Conservation (phyloP, 1,140 invertebrate genomes). For the Oryzaephilus surinamensis region DNA sequence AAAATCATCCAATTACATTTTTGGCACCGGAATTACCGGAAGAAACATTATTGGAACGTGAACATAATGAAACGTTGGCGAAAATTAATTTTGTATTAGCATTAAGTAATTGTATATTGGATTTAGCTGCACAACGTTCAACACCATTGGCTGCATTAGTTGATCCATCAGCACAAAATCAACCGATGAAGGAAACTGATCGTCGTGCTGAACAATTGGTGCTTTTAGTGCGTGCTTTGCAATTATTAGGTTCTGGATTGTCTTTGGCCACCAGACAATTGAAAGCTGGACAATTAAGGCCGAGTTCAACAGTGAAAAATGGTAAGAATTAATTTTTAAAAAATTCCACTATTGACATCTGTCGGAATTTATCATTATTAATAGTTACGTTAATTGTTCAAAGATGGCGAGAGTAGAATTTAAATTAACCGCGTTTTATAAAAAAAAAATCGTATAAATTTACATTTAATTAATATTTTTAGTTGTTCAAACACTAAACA, state of each 20-base stretch:
- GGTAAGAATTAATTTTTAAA: slow-evolving; percentile 47
- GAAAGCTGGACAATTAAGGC: slow-evolving; percentile 69
- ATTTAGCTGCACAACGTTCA: slow-evolving; percentile 66
- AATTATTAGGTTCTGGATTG: slow-evolving; percentile 85
- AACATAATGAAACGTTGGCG: slow-evolving; percentile 87
- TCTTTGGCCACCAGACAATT: slow-evolving; percentile 83
- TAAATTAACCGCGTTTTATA: not conserved
- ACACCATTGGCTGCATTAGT: slow-evolving; percentile 56
- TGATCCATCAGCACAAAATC: slow-evolving; percentile 37
- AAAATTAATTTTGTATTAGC: slow-evolving; percentile 90
- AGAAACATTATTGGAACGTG: slow-evolving; percentile 87
- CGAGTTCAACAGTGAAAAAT: slow-evolving; percentile 81
- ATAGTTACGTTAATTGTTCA: not conserved
- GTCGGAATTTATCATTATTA: not conserved
- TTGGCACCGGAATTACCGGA: slow-evolving; percentile 84
- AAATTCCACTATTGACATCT: no score
- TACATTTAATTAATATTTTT: no score
- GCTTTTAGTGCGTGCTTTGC: slow-evolving; percentile 76
- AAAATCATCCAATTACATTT: slow-evolving; percentile 62
- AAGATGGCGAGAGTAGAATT: no score
- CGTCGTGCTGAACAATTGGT: slow-evolving; percentile 87
- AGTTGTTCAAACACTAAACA: slow-evolving; percentile 82
- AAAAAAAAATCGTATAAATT: not conserved
- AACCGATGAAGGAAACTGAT: slow-evolving; percentile 29
- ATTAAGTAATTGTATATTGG: slow-evolving; percentile 81